Conservation (phyloP, 2,797 vertebrate species). For the Spinus pinus region DNA sequence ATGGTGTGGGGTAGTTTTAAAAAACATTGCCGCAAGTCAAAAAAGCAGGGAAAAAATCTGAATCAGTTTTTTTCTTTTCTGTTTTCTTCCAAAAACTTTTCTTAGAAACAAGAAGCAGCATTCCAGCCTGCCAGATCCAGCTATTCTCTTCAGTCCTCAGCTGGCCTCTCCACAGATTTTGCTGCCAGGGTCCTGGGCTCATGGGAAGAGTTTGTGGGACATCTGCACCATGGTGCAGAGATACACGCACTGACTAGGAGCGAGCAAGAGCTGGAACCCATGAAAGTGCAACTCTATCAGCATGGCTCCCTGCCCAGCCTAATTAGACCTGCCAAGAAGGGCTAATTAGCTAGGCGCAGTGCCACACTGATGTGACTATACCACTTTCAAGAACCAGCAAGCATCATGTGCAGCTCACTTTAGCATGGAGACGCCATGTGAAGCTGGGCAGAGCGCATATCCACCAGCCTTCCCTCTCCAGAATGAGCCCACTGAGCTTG, state of each 20-base stretch:
- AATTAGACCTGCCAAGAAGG: constrained; percentile 53
- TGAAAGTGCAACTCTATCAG: constrained; percentile 19
- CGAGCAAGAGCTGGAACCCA: neutral
- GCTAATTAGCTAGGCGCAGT: constrained; percentile 56
- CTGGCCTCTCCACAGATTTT: neutral
- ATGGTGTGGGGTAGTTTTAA: neutral
- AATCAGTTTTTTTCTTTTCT: neutral
- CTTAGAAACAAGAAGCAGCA: neutral
- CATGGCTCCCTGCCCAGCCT: constrained; percentile 37
- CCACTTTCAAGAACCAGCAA: constrained; percentile 15
- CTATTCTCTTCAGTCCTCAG: constrained; percentile 18
- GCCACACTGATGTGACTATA: constrained; percentile 46
- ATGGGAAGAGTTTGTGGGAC: neutral
- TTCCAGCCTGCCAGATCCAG: neutral
- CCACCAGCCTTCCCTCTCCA: neutral
- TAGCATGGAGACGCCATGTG: neutral
- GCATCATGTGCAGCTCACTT: neutral
- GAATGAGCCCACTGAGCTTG: neutral
- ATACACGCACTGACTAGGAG: neutral
- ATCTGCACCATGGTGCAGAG: neutral
- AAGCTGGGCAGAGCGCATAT: neutral
- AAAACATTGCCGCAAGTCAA: neutral
- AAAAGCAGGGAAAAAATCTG: neutral
- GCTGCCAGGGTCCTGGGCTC: neutral
- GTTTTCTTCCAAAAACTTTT: neutral